Percentiles rank a stretch among this genome's conserved stretches.
Conservation (phyloP, 2,888 invertebrate species). For the Horisme vitalbata region DNA sequence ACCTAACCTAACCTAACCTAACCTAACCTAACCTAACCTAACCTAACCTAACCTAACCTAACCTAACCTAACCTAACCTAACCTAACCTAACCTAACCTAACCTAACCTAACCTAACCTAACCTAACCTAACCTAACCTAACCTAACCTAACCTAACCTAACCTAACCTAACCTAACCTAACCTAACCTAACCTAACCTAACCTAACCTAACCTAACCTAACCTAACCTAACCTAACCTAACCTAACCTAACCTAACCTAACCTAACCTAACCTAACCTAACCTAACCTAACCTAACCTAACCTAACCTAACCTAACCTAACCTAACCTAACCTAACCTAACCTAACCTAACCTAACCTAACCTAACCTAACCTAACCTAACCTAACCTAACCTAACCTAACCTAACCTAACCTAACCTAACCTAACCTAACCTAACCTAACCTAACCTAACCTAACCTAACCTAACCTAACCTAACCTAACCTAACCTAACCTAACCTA, state of each 20-base stretch:
- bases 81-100: background rate
- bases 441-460: background rate
- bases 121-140: background rate
- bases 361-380: background rate
- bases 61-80: background rate
- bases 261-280: background rate
- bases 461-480: background rate
- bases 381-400: background rate
- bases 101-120: background rate
- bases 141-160: background rate
- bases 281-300: background rate
- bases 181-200: background rate
- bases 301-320: background rate
- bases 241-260: background rate
- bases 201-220: background rate
- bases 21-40: background rate
- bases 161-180: background rate
- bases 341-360: background rate
- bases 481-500: background rate
- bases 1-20: background rate
- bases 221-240: background rate
- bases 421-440: background rate
- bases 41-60: background rate
- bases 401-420: background rate
- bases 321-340: background rate